Conservation (phyloP, 2,888 invertebrate species). For the Parochlus steinenii region DNA sequence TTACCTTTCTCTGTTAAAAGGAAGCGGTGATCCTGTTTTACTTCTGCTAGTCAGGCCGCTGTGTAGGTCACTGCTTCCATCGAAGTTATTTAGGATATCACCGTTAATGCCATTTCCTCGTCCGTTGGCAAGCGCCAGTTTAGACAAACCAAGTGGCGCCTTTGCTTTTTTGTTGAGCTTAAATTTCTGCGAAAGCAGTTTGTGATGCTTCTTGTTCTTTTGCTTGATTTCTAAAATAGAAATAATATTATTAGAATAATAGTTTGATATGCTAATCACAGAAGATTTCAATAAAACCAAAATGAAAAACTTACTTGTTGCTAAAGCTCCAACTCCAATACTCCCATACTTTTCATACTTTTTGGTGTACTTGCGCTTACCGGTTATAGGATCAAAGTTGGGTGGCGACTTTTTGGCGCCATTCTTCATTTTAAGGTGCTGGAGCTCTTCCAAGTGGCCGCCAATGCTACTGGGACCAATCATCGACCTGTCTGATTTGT, state of each 20-base stretch:
- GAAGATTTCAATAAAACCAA: background rate
- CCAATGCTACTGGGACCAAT: constrained; percentile 17
- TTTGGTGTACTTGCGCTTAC: constrained; percentile 11
- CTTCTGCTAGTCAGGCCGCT: constrained; percentile 24
- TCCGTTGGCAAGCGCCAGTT: background rate
- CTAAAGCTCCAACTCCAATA: constrained; percentile 3
- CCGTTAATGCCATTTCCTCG: background rate
- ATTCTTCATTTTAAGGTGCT: constrained; percentile 15
- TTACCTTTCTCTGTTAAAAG: constrained; percentile 21
- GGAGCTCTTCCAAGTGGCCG: constrained; percentile 16
- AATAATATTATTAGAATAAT: background rate
- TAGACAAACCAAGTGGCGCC: background rate
- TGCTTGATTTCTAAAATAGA: constrained; percentile 10
- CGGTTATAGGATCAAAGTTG: constrained; percentile 8
- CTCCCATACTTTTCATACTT: constrained; percentile 3
- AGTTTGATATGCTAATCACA: constrained; percentile 1
- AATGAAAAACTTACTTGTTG: constrained; percentile 6
- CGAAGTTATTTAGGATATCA: constrained; percentile 1
- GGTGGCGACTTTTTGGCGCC: constrained; percentile 5
- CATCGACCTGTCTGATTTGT: constrained; percentile 19
- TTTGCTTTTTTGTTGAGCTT: constrained; percentile 6
- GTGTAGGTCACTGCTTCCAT: constrained; percentile 2
- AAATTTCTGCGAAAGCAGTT: too few species aligned
- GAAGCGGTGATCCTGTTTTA: constrained; percentile 37
- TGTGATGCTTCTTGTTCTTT: constrained; percentile 10